Evolutionary conservation across 1,140 invertebrate genomes (phyloP), one percentile per base, ranked within the genome.

Genomic region (Idris sp.): DNA sequence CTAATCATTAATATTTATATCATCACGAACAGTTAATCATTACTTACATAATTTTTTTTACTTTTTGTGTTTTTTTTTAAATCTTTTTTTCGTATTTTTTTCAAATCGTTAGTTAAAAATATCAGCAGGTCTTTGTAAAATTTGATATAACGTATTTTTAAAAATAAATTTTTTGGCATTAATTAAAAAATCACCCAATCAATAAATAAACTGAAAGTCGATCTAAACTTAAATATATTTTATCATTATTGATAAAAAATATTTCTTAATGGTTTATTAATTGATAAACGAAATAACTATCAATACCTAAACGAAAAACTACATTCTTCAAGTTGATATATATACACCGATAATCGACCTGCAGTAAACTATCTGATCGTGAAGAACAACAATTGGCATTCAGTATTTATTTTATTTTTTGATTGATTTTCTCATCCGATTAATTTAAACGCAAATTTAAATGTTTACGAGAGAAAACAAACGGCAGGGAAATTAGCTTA

Each of bases 1-100:
- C 22, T 67, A 69, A 68, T 41, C 51, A 68, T 74, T 67, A 74
- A 74, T 75, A 75, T 68, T 75, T 69, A 73, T 74, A 76, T 71
- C 53, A 71, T 76, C 73, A 69, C 65, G 65, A 76, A 76, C 65
- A 76, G 14, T 76, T 69, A 59, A 76, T 75, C 36, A 59, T 59
- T 59, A 74, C 36, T 61, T 65, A 76, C 58, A 74, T 51, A 74
- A 40, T 49, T 54, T 41, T 58, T 51, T 68, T 69, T 71, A 14
- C 8, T 36, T 64, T 49, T 72, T 64, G 38, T 14, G 41, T 46
- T 6, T 64, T 64, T 56, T 58, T 65, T 18, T 58, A n/a, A n/a
- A n/a, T 59, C 26, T 58, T 11, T 65, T 36, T 56, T 48, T 36
- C 10, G 14, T 31, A 30, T 54, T 44, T 65, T 62, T 16, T 46